phyloP scores from a whole-genome alignment of 2,888 invertebrate genomes.

The Lithosia quadra region DNA sequence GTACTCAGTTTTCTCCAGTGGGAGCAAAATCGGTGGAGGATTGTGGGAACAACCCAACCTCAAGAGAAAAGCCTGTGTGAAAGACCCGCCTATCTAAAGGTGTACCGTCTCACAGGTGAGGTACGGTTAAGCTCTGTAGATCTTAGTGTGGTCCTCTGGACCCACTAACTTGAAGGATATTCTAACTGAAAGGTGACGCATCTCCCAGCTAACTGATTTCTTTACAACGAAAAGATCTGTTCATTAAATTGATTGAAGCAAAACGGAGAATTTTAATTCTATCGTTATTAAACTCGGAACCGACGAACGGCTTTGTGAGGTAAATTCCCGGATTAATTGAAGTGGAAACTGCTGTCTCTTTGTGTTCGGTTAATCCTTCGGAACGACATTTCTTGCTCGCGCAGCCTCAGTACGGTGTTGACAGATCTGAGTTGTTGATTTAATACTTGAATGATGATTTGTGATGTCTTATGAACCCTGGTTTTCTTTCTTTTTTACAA shows the following conservation, averaged over 20 bases:
- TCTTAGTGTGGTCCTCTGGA: no score
- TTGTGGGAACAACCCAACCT: no score
- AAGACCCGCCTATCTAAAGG: no score
- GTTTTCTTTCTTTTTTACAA: not conserved
- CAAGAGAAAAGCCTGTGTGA: no score
- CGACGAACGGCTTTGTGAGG: constrained; percentile 1
- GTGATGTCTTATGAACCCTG: not conserved
- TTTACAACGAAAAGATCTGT: not conserved
- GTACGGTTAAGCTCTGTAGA: no score
- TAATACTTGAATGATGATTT: not conserved
- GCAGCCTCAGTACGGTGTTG: not conserved
- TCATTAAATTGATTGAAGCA: not conserved
- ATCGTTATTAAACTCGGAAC: not conserved
- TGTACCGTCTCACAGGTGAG: no score
- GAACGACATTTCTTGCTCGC: constrained; percentile 6
- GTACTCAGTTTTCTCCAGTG: no score
- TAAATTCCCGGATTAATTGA: constrained; percentile 8
- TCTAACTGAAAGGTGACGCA: no score
- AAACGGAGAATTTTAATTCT: not conserved
- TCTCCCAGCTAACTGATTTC: not conserved
- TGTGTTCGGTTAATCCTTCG: constrained; percentile 14
- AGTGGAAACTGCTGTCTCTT: constrained; percentile 6
- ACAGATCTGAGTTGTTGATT: not conserved
- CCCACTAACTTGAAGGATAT: no score
- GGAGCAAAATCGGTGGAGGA: no score